Conservation (phyloP, 2,113 vertebrate species). For the Pogonocichla stellata region DNA sequence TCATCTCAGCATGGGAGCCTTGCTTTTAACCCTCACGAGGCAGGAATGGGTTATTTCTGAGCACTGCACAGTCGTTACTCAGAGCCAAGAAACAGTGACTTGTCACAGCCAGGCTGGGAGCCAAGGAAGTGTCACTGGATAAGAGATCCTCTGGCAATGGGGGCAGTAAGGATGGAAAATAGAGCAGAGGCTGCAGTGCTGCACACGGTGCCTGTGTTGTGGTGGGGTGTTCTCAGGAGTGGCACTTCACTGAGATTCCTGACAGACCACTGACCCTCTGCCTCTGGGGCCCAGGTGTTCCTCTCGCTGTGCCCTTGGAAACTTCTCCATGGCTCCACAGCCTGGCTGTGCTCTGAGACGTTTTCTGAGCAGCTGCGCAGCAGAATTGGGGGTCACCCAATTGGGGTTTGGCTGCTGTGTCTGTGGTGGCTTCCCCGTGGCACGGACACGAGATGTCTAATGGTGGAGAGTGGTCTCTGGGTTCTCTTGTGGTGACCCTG, state of each 20-base stretch:
- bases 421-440: background rate
- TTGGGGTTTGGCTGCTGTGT: background rate
- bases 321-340: background rate
- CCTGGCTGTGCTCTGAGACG: background rate
- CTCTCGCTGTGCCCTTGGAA: background rate
- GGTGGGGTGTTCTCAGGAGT: background rate
- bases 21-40: background rate
- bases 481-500: background rate
- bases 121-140: background rate
- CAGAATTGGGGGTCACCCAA: background rate
- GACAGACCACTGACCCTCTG: background rate
- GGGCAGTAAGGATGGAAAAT: background rate
- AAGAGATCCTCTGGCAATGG: background rate
- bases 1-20: fast-evolving
- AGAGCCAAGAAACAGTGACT: background rate
- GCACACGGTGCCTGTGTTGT: fast-evolving
- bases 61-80: background rate
- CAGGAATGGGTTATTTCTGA: background rate
- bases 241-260: background rate
- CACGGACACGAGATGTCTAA: background rate
- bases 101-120: background rate
- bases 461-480: background rate
- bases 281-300: background rate
- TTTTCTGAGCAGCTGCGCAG: background rate
- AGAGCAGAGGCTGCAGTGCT: background rate